A percentile compares a stretch with the other conserved stretches of the same genome.
These are phyloP conservation scores for Ceramica pisi DNA, from an alignment of 2,888 invertebrate species.

Conservation along the genomic window DNA sequence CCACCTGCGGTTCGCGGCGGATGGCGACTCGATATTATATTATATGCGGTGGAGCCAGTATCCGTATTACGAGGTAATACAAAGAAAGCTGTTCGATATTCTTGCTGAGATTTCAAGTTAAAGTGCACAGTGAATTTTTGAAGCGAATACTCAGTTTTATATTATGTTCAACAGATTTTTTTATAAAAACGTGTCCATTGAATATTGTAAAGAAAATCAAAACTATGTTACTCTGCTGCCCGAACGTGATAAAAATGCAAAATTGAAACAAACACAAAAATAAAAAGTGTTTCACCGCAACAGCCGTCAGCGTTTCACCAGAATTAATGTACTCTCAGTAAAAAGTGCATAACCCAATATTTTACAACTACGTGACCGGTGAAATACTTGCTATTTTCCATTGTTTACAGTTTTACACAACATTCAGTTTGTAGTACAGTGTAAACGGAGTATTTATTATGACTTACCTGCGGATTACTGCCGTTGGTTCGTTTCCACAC, in stretches of 20 bases:
- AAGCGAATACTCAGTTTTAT: not conserved
- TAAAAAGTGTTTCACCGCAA: constrained; percentile 44
- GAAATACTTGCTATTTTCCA: constrained; percentile 36
- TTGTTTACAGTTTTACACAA: constrained; percentile 43
- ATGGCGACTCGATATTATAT: constrained; percentile 23
- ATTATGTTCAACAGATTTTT: not conserved
- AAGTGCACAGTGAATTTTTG: not conserved
- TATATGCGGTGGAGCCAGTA: constrained; percentile 24
- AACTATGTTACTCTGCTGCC: constrained; percentile 7
- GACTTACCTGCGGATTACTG: constrained; percentile 85
- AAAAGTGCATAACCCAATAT: constrained; percentile 56
- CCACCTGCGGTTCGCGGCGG: constrained; percentile 53
- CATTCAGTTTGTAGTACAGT: constrained; percentile 1
- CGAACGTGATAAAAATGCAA: constrained; percentile 45
- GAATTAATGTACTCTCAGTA: constrained; percentile 51
- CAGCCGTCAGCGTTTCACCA: constrained; percentile 50
- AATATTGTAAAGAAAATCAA: constrained; percentile 12
- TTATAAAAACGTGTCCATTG: not conserved
- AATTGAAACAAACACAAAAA: constrained; percentile 50
- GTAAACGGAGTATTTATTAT: constrained; percentile 25
- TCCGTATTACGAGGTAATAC: constrained; percentile 7
- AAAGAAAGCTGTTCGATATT: constrained; percentile 26
- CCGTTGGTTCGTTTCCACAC: constrained; percentile 90
- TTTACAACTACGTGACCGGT: constrained; percentile 50
- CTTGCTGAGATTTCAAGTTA: constrained; percentile 18